Conservation (phyloP, 2,797 vertebrate species). For the Semotilus atromaculatus region DNA sequence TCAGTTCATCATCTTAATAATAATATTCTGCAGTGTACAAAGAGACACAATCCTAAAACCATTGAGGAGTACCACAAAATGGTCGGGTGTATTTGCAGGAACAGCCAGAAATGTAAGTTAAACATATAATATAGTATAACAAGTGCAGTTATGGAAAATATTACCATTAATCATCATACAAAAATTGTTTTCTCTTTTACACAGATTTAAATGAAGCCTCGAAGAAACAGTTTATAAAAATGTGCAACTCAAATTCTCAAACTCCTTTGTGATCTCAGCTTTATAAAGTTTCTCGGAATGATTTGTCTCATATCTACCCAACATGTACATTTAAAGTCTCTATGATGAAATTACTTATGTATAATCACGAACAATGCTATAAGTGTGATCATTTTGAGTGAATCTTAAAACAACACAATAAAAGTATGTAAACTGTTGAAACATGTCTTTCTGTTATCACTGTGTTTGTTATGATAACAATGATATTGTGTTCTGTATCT, state of each 20-base stretch:
- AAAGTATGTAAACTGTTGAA: conserved; percentile 2
- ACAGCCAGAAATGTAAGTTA: neutral
- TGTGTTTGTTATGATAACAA: neutral
- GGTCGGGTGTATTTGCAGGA: neutral
- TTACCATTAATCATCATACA: neutral
- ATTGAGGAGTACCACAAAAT: fast-evolving
- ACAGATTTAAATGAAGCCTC: neutral
- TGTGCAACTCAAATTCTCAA: neutral
- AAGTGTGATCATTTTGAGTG: neutral
- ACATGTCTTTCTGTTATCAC: neutral
- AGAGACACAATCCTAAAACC: neutral
- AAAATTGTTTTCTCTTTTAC: neutral
- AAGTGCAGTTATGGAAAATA: neutral
- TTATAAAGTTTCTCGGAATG: neutral
- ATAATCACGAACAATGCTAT: neutral
- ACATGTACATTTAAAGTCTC: neutral
- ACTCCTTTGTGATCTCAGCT: conserved; percentile 15
- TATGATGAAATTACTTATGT: neutral
- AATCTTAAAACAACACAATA: neutral
- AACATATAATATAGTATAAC: neutral
- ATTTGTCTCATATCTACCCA: neutral
- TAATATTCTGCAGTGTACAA: neutral
- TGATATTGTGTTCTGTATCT: neutral
- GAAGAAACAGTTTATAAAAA: neutral
- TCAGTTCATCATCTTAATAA: neutral